These are phyloP conservation scores for Setophaga coronata DNA, from an alignment of 2,113 vertebrate genomes.

Conservation along the genomic window DNA sequence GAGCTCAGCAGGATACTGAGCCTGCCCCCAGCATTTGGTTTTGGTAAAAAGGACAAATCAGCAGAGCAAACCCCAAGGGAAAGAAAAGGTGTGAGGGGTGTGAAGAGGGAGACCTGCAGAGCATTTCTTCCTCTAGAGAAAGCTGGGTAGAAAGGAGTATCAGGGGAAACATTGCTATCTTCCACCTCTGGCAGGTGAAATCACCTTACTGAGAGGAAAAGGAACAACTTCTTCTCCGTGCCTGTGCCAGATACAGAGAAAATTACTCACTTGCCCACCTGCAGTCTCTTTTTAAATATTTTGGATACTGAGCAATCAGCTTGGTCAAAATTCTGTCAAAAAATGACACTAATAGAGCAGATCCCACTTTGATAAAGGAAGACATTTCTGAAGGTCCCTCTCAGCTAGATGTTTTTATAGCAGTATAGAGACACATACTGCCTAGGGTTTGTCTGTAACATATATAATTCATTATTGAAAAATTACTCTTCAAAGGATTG, in stretches of 20 bases:
- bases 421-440: background rate
- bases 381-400: background rate
- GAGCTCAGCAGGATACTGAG: background rate
- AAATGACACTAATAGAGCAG: background rate
- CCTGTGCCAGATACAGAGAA: accelerated
- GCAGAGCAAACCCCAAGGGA: accelerated
- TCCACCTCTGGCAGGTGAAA: accelerated
- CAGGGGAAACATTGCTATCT: accelerated
- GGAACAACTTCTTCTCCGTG: background rate
- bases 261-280: background rate
- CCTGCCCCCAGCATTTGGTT: background rate
- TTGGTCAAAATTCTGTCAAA: background rate
- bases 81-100: too few species aligned
- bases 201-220: background rate
- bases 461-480: background rate
- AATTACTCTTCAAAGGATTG: background rate
- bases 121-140: background rate
- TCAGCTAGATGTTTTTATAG: background rate
- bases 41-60: accelerated
- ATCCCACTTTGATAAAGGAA: background rate
- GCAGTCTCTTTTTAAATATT: background rate
- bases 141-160: background rate
- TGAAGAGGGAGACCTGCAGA: background rate
- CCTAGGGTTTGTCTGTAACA: background rate
- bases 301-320: background rate